Percentiles rank a stretch among this genome's conserved stretches.
Evolutionary conservation across 1,140 invertebrate genomes (phyloP).

Genomic region (Pseudomyrmex concolor): DNA sequence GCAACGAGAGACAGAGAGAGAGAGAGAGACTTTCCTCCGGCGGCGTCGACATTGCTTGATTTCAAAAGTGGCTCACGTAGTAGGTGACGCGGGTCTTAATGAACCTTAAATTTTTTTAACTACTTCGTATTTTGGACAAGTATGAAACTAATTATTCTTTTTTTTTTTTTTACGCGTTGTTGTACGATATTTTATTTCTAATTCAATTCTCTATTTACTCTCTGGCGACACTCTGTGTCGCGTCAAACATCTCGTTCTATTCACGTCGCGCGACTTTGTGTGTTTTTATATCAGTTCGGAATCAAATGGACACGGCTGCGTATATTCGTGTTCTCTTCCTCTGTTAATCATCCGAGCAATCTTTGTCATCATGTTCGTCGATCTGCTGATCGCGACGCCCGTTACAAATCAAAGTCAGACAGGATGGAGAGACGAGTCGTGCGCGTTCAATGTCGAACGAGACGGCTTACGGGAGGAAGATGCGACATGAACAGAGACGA

Average conservation of each 20-base stretch:
- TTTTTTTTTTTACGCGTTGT: background rate
- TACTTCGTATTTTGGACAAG: background rate
- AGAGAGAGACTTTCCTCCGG: background rate
- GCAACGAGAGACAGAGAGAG: no score
- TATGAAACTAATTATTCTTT: background rate
- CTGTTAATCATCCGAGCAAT: slow-evolving; percentile 70
- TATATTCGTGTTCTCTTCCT: slow-evolving; percentile 21
- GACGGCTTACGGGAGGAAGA: slow-evolving; percentile 42
- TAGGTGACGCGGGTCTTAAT: background rate
- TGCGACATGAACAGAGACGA: slow-evolving; percentile 41
- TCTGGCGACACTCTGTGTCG: background rate
- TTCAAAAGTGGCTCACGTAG: slow-evolving; percentile 32
- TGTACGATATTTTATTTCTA: background rate
- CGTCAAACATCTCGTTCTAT: background rate
- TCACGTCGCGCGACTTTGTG: background rate
- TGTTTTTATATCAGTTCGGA: slow-evolving; percentile 12
- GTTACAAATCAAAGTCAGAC: slow-evolving; percentile 74
- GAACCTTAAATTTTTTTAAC: slow-evolving; percentile 11
- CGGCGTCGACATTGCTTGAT: background rate
- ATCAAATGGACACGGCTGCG: background rate
- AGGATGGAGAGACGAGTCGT: slow-evolving; percentile 19
- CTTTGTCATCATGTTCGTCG: slow-evolving; percentile 62
- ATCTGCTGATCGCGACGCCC: slow-evolving; percentile 63
- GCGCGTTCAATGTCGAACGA: slow-evolving; percentile 28
- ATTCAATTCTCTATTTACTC: background rate